These are phyloP conservation scores for Dinomys branickii DNA, from an alignment of 2,113 vertebrate species.

Conservation along the genomic window DNA sequence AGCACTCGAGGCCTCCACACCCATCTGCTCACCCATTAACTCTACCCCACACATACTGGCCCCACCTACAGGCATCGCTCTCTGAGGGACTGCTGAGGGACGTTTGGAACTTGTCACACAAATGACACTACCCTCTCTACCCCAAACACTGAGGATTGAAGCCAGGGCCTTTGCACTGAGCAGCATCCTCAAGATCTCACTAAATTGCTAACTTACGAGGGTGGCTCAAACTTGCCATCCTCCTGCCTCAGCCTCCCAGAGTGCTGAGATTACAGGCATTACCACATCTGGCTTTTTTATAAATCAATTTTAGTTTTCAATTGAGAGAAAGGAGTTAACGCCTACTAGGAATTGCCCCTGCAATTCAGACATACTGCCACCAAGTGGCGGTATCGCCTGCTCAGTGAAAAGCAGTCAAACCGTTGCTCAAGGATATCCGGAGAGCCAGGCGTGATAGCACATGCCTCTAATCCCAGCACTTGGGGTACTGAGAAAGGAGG, in stretches of 20 bases:
- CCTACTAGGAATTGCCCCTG: background rate
- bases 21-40: background rate
- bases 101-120: background rate
- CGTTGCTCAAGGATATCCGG: background rate
- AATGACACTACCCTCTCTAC: background rate
- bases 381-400: conserved; percentile 51
- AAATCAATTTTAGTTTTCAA: conserved; percentile 23
- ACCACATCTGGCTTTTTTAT: background rate
- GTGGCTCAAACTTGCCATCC: background rate
- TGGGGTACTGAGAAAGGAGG: too few species aligned
- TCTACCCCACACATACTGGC: background rate
- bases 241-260: background rate
- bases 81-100: background rate
- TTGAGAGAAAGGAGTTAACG: background rate
- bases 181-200: background rate
- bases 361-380: conserved; percentile 50
- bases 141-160: background rate
- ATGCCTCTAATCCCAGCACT: too few species aligned
- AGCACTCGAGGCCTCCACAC: background rate
- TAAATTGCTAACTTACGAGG: background rate
- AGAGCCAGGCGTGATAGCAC: background rate
- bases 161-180: background rate
- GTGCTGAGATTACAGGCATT: background rate
- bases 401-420: background rate
- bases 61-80: background rate